Evolutionary conservation across 2,113 vertebrate species (phyloP), one percentile per base, ranked within the genome.

Genomic region (Notarius lentiginosus): DNA sequence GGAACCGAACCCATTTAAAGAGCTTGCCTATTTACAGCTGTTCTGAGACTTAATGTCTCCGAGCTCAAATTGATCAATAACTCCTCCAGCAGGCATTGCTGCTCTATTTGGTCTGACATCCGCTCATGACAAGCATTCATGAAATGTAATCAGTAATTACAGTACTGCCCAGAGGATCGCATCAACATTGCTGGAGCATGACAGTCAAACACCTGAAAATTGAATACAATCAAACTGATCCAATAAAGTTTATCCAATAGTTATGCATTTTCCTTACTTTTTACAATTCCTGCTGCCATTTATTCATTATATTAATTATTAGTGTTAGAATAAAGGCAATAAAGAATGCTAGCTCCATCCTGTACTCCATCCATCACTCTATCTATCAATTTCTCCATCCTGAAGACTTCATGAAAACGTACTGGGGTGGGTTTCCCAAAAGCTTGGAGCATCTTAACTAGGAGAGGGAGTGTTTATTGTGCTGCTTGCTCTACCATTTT

Each of bases 121-220:
- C 86, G 84, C 84, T 86, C 84, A 81, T 82, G 90, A 90, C 85
- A 55, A 73, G 61, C 68, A 20, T 80, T 84, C 14, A 79, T 80
- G 66, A 86, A 89, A 89, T 86, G 66, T 79, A 90, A 89, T 91
- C 76, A 89, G 85, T 79, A 75, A 84, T 91, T 82, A 76, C 63
- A 20, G 72, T 24, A 75, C 47, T 61, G 49, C 49, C 82, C 51
- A 51, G 17, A 73, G 75, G 81, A 61, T 77, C 80, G 84, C 11
- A 5, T 76, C 47, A 76, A 10, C 41, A 76, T 51, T n/a, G 55
- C 60, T 5, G 41, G 27, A n/a, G 41, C 1, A 15, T 79, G 75
- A 73, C 77, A 60, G 34, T 61, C 41, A 47, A 30, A 22, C 65
- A 68, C 11, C 56, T 68, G 17, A 63, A 84, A 55, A 55, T 83